These are phyloP conservation scores for Plebejus melissa DNA, from an alignment of 2,888 invertebrate genomes.

Conservation along the genomic window DNA sequence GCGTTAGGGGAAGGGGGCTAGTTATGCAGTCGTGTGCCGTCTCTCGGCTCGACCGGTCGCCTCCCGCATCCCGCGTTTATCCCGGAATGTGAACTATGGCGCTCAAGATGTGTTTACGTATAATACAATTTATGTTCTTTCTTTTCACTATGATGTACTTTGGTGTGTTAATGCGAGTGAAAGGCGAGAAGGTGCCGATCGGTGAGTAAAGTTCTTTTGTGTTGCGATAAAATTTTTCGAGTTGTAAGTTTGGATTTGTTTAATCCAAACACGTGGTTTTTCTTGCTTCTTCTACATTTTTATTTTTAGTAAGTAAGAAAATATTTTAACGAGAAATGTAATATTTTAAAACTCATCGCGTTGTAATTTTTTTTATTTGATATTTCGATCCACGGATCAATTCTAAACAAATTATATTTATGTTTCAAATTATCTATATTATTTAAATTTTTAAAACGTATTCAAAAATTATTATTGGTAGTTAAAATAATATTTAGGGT, in stretches of 20 bases:
- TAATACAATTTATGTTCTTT: conserved; percentile 49
- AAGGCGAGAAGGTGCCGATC: conserved; percentile 50
- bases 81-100: conserved; percentile 41
- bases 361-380: too few species aligned
- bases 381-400: too few species aligned
- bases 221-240: neutral
- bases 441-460: neutral
- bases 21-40: conserved; percentile 59
- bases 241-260: neutral
- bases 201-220: conserved; percentile 46
- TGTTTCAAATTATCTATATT: neutral
- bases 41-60: conserved; percentile 39
- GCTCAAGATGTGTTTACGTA: conserved; percentile 45
- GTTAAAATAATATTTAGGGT: neutral
- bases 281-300: neutral
- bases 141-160: conserved; percentile 49
- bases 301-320: neutral
- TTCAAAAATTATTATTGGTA: neutral
- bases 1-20: conserved; percentile 41
- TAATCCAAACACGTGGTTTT: neutral
- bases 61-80: conserved; percentile 17
- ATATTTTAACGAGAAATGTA: neutral
- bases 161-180: conserved; percentile 44
- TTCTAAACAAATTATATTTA: too few species aligned
- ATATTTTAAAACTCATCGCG: too few species aligned